A percentile compares a stretch with the other conserved stretches of the same genome.
Conservation (phyloP, 1,140 invertebrate genomes). For the Heliothis subflexa region DNA sequence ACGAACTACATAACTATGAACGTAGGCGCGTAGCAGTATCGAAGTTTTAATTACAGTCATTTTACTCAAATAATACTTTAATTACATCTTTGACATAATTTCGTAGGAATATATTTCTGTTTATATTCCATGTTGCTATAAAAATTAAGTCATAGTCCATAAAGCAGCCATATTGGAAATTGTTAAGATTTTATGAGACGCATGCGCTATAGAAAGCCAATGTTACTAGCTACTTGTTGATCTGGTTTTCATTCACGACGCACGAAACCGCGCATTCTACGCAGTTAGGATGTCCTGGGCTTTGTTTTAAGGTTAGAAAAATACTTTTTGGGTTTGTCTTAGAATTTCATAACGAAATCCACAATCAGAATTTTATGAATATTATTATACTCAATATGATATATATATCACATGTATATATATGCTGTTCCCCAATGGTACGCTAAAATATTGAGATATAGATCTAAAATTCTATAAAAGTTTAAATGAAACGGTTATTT, state of each 20-base stretch:
- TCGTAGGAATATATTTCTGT: background rate
- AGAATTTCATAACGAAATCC: background rate
- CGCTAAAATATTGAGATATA: background rate
- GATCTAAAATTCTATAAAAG: background rate
- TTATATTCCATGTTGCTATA: constrained; percentile 1
- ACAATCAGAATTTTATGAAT: background rate
- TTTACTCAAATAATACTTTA: background rate
- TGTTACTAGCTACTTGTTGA: constrained; percentile 77
- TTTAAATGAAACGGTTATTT: background rate
- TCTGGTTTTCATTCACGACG: constrained; percentile 77
- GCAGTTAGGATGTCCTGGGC: constrained; percentile 53
- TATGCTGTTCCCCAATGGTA: background rate
- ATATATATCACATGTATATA: background rate
- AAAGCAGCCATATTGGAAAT: constrained; percentile 69
- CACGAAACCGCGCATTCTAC: constrained; percentile 73
- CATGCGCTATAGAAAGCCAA: constrained; percentile 62
- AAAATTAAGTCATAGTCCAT: constrained; percentile 34
- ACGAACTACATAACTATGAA: background rate
- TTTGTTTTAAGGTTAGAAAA: constrained; percentile 33
- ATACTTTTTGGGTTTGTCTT: background rate
- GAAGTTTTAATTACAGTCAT: background rate
- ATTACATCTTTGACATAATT: background rate
- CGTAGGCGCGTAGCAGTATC: background rate
- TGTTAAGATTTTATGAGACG: constrained; percentile 56
- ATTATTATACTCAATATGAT: background rate